Evolutionary conservation across 2,888 invertebrate species (phyloP).

Genomic region (Nemotelus nigrinus): DNA sequence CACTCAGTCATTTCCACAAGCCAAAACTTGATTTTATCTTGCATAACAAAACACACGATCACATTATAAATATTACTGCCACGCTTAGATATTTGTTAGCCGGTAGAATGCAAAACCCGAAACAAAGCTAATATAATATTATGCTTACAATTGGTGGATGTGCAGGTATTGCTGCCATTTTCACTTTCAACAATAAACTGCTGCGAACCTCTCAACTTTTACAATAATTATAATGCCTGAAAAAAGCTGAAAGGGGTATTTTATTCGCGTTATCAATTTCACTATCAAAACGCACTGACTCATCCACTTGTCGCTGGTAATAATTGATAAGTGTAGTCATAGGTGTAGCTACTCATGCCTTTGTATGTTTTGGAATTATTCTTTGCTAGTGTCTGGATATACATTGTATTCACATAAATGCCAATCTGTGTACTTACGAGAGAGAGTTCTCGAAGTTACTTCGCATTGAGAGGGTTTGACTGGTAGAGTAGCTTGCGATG

Average conservation of each 20-base stretch:
- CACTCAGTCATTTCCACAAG: neutral
- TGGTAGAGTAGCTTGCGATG: no score
- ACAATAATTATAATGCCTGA: neutral
- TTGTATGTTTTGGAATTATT: no score
- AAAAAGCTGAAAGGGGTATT: neutral
- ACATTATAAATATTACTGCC: no score
- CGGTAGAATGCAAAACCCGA: neutral
- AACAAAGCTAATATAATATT: neutral
- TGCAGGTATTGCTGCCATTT: conserved; percentile 59
- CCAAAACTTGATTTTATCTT: no score
- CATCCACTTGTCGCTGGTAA: neutral
- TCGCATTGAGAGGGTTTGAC: no score
- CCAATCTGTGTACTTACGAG: no score
- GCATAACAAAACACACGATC: no score
- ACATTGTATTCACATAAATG: no score
- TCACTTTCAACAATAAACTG: neutral
- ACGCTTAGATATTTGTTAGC: no score
- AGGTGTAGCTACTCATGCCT: no score
- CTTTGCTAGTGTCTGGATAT: no score
- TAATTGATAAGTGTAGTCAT: conserved; percentile 16
- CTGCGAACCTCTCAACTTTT: neutral
- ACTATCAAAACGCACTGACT: conserved; percentile 12
- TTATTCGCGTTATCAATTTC: conserved; percentile 48
- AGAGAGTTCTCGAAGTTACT: no score
- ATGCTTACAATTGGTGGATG: conserved; percentile 58